These are phyloP conservation scores for Idaea aversata DNA, from an alignment of 2,888 invertebrate species.

Conservation along the genomic window DNA sequence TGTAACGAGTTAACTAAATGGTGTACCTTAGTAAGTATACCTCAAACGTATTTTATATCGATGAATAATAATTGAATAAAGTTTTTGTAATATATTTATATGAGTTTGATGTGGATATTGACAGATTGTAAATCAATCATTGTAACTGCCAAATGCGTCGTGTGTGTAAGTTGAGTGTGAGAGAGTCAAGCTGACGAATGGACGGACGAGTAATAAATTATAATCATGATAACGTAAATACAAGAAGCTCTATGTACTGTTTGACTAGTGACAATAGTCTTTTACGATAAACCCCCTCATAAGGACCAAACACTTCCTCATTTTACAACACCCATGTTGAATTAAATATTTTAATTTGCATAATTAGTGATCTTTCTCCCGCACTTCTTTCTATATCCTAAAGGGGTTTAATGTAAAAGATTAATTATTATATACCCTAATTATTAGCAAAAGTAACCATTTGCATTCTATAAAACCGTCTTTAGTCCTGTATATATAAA, in stretches of 20 bases:
- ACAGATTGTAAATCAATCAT: conserved; percentile 56
- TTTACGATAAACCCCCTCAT: conserved; percentile 58
- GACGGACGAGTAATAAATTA: conserved; percentile 52
- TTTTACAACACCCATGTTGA: conserved; percentile 42
- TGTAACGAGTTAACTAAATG: conserved; percentile 36
- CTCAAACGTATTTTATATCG: conserved; percentile 35
- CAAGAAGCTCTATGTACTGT: conserved; percentile 70
- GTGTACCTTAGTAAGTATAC: conserved; percentile 37
- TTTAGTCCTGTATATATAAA: conserved; percentile 77
- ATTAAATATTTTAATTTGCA: conserved; percentile 41
- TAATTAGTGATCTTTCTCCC: conserved; percentile 43
- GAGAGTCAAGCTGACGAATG: conserved; percentile 25
- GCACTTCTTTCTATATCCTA: conserved; percentile 53
- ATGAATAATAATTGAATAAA: conserved; percentile 26
- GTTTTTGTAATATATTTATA: conserved; percentile 44
- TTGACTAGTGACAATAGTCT: conserved; percentile 39
- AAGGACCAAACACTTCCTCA: conserved; percentile 55
- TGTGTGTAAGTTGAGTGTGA: conserved; percentile 31
- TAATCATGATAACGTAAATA: conserved; percentile 72
- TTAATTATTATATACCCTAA: conserved; percentile 37
- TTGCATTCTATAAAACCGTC: conserved; percentile 67
- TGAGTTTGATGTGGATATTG: conserved; percentile 69
- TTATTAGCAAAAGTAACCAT: conserved; percentile 63
- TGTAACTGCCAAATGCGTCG: conserved; percentile 76
- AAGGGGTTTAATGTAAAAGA: conserved; percentile 63